Evolutionary conservation across 2,888 invertebrate species (phyloP), one percentile per base, ranked within the genome.

Genomic region (Buathra laborator): DNA sequence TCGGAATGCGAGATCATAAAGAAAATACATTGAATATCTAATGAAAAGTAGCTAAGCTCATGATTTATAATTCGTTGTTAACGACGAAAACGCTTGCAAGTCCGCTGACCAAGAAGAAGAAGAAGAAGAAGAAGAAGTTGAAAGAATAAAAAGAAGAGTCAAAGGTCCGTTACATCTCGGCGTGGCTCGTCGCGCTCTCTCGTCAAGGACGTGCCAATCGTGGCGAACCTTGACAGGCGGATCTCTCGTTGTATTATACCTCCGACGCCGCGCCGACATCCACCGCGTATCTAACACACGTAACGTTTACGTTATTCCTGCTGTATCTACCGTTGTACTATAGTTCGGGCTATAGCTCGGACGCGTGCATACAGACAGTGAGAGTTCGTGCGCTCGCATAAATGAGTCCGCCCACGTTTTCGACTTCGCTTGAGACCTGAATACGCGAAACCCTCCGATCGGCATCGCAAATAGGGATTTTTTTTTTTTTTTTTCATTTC

Each of bases 321-420:
- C 51, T 29, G 29, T 77, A 48, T 56, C 46, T 59, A 51, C 67
- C n/a, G 16, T 43, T 44, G 44, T 67, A 14, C 14, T 48, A 12
- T 48, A 12, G 46, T 32, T 12, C 12, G 16, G 19, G 14, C 64
- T 16, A 12, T 59, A 16, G 62, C 14, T 56, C 46, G 77, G 43
- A 46, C 32, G 24, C 32, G 59, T 56, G 43, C 37, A 77, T 71
- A n/a, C 56, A 29, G 44, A n/a, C 77, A 78, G 68, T 68, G 76
- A 84, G 81, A 81, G 81, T 78, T 87, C 77, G 86, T 86, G 87
- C 84, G 83, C 74, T 79, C 48, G 86, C 87, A 89, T 90, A 89
- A 90, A 90, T 91, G 88, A 90, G 87, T 85, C 83, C 86, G 84
- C 86, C 87, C 87, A 88, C 88, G 87, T 88, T 86, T 81, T 72